phyloP scores from a whole-genome alignment of 2,797 vertebrate genomes.

The Amblyopsis hoosieri region DNA sequence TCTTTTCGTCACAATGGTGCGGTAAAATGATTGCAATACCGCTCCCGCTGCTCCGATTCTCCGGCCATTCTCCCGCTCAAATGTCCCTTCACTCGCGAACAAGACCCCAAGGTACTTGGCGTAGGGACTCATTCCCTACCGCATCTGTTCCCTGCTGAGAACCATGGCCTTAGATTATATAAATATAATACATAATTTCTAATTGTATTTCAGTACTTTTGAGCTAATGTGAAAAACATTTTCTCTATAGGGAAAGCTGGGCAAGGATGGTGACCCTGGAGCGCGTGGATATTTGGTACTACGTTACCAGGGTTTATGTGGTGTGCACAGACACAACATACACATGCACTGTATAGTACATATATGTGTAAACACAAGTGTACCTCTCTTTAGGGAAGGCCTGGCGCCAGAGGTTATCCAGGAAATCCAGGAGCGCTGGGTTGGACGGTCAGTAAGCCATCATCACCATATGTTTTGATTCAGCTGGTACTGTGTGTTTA shows the following conservation, averaged over 20 bases:
- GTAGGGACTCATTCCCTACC: no score
- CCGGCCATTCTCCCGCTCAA: no score
- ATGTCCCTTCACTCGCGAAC: no score
- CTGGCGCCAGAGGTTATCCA: slow-evolving; percentile 39
- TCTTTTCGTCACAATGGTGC: no score
- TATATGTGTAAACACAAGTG: not conserved
- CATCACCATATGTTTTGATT: not conserved
- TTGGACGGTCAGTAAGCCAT: slow-evolving; percentile 35
- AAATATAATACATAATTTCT: not conserved
- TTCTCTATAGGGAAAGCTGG: slow-evolving; percentile 57
- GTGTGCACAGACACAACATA: not conserved
- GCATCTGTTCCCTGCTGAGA: no score
- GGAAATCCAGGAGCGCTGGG: slow-evolving; percentile 52
- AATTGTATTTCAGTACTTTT: slow-evolving; percentile 7
- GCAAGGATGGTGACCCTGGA: slow-evolving; percentile 59
- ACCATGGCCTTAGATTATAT: no score
- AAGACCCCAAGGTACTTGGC: no score
- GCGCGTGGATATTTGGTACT: slow-evolving; percentile 38
- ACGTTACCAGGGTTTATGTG: not conserved
- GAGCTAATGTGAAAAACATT: no score
- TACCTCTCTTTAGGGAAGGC: slow-evolving; percentile 53
- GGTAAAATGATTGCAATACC: no score
- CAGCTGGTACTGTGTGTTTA: not conserved
- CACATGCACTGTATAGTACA: slow-evolving; percentile 1
- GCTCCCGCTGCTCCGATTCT: no score